These are phyloP conservation scores for Epinotia demarniana DNA, from an alignment of 2,888 invertebrate species.

Conservation along the genomic window DNA sequence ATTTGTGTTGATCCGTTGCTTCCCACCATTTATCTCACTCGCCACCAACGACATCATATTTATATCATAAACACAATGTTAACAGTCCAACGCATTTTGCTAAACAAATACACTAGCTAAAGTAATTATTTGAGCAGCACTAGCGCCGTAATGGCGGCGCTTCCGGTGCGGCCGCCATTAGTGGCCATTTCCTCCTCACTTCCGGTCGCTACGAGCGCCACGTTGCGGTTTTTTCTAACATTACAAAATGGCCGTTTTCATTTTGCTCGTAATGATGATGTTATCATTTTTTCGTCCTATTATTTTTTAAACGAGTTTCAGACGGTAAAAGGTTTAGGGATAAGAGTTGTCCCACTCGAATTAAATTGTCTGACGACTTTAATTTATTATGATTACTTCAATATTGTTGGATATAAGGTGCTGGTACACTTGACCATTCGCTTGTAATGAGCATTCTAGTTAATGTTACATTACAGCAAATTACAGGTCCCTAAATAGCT, in stretches of 20 bases:
- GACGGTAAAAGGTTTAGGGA: constrained; percentile 40
- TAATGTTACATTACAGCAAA: too few species aligned
- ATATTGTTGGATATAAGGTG: too few species aligned
- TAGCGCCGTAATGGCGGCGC: constrained; percentile 77
- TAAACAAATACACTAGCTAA: constrained; percentile 49
- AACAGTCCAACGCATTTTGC: constrained; percentile 39
- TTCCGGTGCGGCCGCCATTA: constrained; percentile 80
- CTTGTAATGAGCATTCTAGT: too few species aligned
- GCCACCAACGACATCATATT: background rate
- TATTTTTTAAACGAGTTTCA: constrained; percentile 48
- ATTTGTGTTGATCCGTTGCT: background rate
- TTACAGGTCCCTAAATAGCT: too few species aligned
- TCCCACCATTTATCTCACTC: background rate
- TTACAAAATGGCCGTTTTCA: constrained; percentile 40
- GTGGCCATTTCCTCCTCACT: constrained; percentile 80
- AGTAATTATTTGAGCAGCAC: constrained; percentile 82
- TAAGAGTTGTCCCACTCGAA: constrained; percentile 9
- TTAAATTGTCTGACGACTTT: constrained; percentile 29
- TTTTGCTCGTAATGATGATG: constrained; percentile 53
- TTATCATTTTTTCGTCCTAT: constrained; percentile 52
- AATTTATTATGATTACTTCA: constrained; percentile 1
- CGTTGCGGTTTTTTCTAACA: constrained; percentile 53
- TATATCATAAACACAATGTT: background rate
- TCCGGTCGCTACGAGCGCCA: constrained; percentile 69
- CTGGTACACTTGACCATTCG: too few species aligned